Conservation (phyloP, 2,888 invertebrate species). For the Limnephilus lunatus region DNA sequence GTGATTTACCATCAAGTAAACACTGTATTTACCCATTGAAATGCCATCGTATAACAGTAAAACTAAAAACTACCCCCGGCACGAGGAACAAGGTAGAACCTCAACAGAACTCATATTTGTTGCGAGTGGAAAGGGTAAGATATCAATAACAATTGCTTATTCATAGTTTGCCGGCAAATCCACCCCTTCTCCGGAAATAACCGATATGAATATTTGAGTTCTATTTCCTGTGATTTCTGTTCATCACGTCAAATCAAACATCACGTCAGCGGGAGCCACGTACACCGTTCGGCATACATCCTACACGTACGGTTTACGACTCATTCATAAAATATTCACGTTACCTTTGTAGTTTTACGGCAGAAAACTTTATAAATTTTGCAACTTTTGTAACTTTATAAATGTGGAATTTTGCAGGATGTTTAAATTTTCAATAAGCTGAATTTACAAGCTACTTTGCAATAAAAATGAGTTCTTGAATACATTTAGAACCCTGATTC, state of each 20-base stretch:
- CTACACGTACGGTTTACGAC: background rate
- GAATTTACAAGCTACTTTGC: too few relatives aligned
- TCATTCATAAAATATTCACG: background rate
- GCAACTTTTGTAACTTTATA: background rate
- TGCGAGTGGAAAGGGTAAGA: background rate
- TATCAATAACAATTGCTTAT: slow-evolving; percentile 26
- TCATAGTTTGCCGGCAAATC: slow-evolving; percentile 11
- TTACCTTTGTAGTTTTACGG: background rate
- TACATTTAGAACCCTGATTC: too few relatives aligned
- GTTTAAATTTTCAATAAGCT: too few relatives aligned
- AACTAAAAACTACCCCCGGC: too few relatives aligned
- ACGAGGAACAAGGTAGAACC: background rate
- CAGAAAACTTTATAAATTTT: background rate
- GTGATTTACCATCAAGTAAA: background rate
- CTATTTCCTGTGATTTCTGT: slow-evolving; percentile 27
- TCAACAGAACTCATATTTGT: background rate
- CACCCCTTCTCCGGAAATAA: slow-evolving; percentile 6
- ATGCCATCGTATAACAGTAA: background rate
- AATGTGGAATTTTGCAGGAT: background rate
- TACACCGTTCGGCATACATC: background rate
- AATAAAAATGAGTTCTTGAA: too few relatives aligned
- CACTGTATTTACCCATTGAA: background rate
- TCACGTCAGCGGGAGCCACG: background rate
- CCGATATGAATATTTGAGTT: slow-evolving; percentile 32
- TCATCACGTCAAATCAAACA: slow-evolving; percentile 39